phyloP scores from a whole-genome alignment of 2,888 invertebrate genomes.

The Melieria picta region DNA sequence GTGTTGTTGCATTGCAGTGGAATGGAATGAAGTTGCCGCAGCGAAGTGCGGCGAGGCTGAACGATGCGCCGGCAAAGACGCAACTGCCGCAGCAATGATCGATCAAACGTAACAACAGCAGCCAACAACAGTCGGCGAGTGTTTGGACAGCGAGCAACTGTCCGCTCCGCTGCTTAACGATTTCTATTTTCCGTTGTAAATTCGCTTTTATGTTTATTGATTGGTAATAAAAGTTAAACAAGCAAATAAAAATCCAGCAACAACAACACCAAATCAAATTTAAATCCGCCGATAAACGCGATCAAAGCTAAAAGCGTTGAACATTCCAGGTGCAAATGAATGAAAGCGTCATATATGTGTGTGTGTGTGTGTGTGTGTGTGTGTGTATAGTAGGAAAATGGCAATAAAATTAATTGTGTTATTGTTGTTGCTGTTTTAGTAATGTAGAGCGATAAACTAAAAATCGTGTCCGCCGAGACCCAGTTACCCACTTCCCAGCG shows the following conservation, averaged over 20 bases:
- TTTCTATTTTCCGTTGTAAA: slow-evolving; percentile 33
- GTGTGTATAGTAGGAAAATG: too few species aligned
- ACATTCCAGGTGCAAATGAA: background rate
- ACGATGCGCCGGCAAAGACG: too few species aligned
- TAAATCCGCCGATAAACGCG: background rate
- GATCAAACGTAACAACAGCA: slow-evolving; percentile 43
- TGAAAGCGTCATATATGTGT: background rate
- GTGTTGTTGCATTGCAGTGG: too few species aligned
- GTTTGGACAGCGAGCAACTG: background rate
- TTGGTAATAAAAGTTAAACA: slow-evolving; percentile 59
- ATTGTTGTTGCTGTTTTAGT: too few species aligned
- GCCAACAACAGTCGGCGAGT: background rate
- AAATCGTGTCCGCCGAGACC: too few species aligned
- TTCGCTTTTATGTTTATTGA: slow-evolving; percentile 41
- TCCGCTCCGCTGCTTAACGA: slow-evolving; percentile 22
- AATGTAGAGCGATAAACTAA: too few species aligned
- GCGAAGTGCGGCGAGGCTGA: too few species aligned
- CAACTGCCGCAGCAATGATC: slow-evolving; percentile 34
- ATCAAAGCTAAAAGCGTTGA: background rate
- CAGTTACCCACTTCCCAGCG: too few species aligned
- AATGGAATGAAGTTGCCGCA: too few species aligned
- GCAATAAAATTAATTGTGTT: too few species aligned
- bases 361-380: background rate
- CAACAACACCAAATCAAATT: too few species aligned
- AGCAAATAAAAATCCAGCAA: slow-evolving; percentile 46